phyloP scores from a whole-genome alignment of 2,113 vertebrate genomes.

The Pygoscelis adeliae region DNA sequence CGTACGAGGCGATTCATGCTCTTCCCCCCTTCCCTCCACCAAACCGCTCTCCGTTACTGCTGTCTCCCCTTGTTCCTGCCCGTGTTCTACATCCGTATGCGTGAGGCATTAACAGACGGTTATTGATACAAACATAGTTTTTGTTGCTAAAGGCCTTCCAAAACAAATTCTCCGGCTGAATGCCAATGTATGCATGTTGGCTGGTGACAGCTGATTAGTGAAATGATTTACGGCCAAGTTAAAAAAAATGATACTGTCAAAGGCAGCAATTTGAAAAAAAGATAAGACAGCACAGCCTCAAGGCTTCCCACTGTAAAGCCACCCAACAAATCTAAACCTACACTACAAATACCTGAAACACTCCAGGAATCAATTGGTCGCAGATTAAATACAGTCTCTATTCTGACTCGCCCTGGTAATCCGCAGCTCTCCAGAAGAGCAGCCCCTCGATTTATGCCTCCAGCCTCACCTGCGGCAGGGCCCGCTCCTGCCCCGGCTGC shows the following conservation, averaged over 20 bases:
- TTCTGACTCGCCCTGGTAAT: slow-evolving; percentile 79
- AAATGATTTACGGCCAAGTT: slow-evolving; percentile 74
- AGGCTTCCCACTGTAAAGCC: slow-evolving; percentile 48
- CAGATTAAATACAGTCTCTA: slow-evolving; percentile 83
- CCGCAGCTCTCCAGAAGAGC: slow-evolving; percentile 76
- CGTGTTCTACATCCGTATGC: slow-evolving; percentile 56
- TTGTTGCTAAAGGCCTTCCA: slow-evolving; percentile 69
- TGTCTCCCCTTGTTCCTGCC: slow-evolving; percentile 32
- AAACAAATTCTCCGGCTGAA: slow-evolving; percentile 73
- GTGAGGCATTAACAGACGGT: slow-evolving; percentile 66
- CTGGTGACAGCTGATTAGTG: slow-evolving; percentile 76
- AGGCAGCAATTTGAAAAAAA: slow-evolving; percentile 71
- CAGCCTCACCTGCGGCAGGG: slow-evolving; percentile 38
- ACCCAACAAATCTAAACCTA: slow-evolving; percentile 65
- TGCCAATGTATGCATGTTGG: slow-evolving; percentile 83
- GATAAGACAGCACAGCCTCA: slow-evolving; percentile 79
- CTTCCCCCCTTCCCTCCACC: not conserved
- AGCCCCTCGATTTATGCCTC: slow-evolving; percentile 71
- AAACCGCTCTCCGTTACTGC: not conserved
- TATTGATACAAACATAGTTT: slow-evolving; percentile 71
- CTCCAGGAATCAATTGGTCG: slow-evolving; percentile 84
- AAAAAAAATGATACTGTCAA: slow-evolving; percentile 63
- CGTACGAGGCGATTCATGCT: not conserved
- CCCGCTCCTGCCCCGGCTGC: slow-evolving; percentile 47
- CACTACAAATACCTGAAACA: slow-evolving; percentile 79